Evolutionary conservation across 2,797 vertebrate species (phyloP), one percentile per base, ranked within the genome.

Genomic region (Acrocephalus scirpaceus): DNA sequence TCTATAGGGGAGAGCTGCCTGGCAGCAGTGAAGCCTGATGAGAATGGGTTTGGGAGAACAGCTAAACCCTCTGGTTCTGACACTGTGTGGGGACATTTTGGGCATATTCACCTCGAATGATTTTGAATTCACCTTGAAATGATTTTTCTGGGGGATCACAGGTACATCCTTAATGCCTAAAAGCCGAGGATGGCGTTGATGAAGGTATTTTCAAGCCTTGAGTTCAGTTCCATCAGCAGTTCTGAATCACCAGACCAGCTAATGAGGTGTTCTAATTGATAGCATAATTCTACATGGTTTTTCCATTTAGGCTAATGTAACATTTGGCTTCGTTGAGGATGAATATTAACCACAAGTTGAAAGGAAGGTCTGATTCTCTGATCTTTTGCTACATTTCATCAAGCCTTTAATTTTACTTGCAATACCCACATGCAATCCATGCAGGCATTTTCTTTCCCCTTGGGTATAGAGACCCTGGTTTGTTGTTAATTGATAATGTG

Each of bases 331-430:
- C 16, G 1, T 2, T 32, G 50, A 57, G 61, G 56, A 36, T 14
- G 38, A 54, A 32, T 77, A 67, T 93, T 93, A 85, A 80, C 67
- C 48, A 34, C 61, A 42, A 84, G 84, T 77, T 79, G 84, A 95
- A 92, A 93, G 92, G 65, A 76, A 94, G 85, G 62, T 86, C 85
- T 76, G 78, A 53, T 82, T 88, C 72, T 81, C 74, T 94, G 53
- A 58, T 88, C 83, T 58, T 65, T 53, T 32, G 73, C 95, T 95
- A 66, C 67, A 51, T 97, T 94, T 94, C 81, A 92, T 94, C 85
- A 65, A 82, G 90, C 62, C 91, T 95, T 91, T 92, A 38, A 96
- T 94, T 92, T 93, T 86, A 86, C 45, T 81, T 93, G 91, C 87
- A 93, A 74, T 94, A 94, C 60, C 81, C 84, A 66, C 57, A 3